Percentiles rank a stretch among this genome's conserved stretches.
phyloP scores from a whole-genome alignment of 2,113 vertebrate species.

The Heterotis niloticus region DNA sequence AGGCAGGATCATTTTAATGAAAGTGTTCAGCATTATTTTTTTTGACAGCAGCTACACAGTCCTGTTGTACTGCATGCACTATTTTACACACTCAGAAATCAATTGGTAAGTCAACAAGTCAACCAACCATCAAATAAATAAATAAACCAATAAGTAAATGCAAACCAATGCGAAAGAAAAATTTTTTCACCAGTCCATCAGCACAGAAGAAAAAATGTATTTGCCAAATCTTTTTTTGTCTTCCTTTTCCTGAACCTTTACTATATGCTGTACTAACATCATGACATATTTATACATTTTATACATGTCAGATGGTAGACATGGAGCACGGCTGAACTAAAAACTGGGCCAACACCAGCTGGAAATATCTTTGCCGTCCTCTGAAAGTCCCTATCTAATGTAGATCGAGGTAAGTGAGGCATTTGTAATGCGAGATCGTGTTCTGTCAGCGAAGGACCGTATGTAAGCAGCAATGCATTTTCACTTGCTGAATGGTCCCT shows the following conservation, averaged over 20 bases:
- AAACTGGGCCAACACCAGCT: neutral
- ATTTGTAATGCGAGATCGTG: neutral
- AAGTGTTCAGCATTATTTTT: slow-evolving; percentile 44
- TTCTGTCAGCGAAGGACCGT: too few species aligned
- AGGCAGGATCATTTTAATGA: slow-evolving; percentile 62
- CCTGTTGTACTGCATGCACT: slow-evolving; percentile 63
- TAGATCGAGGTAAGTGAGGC: neutral
- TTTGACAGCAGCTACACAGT: slow-evolving; percentile 58
- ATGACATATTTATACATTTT: neutral
- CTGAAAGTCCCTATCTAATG: neutral
- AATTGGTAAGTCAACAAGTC: slow-evolving; percentile 32
- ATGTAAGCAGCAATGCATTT: neutral
- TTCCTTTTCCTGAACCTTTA: neutral
- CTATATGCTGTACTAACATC: neutral
- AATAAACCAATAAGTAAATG: slow-evolving; percentile 5
- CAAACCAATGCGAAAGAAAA: neutral
- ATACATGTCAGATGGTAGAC: slow-evolving; percentile 12
- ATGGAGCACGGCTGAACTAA: neutral
- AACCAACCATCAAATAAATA: slow-evolving; percentile 14
- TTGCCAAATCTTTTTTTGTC: slow-evolving; percentile 10
- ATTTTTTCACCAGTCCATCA: slow-evolving; percentile 13
- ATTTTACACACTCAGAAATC: slow-evolving; percentile 52
- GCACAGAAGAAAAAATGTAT: neutral
- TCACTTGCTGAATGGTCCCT: neutral
- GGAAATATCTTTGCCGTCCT: neutral